Percentiles rank a stretch among this genome's conserved stretches.
phyloP scores from a whole-genome alignment of 2,888 invertebrate genomes.

The Luffia ferchaultella region DNA sequence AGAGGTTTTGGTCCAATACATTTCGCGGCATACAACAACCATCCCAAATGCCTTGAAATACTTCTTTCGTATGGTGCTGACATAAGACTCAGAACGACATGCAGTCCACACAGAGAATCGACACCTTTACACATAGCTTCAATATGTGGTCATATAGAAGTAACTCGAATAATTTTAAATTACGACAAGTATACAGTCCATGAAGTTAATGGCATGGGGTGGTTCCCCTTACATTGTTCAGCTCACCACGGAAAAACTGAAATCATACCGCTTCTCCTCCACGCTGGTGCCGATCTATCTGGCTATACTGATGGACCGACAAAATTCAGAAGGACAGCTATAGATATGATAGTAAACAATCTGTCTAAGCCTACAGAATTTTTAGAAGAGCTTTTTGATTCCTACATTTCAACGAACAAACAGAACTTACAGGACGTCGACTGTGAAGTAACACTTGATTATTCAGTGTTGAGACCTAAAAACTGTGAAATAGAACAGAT shows the following conservation, averaged over 20 bases:
- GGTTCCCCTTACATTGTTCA: slow-evolving; percentile 51
- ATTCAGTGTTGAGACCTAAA: slow-evolving; percentile 50
- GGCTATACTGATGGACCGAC: slow-evolving; percentile 43
- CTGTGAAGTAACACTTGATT: slow-evolving; percentile 58
- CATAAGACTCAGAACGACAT: slow-evolving; percentile 44
- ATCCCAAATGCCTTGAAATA: slow-evolving; percentile 44
- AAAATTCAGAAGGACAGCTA: slow-evolving; percentile 46
- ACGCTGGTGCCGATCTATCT: slow-evolving; percentile 54
- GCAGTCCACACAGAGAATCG: slow-evolving; percentile 40
- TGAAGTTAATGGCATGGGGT: slow-evolving; percentile 42
- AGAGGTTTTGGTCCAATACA: slow-evolving; percentile 59
- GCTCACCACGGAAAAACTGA: slow-evolving; percentile 68
- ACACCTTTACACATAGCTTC: slow-evolving; percentile 58
- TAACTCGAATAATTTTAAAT: slow-evolving; percentile 38
- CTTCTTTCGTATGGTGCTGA: slow-evolving; percentile 52
- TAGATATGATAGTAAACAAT: slow-evolving; percentile 59
- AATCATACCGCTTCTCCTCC: slow-evolving; percentile 47
- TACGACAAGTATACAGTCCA: slow-evolving; percentile 46
- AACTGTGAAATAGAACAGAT: slow-evolving; percentile 56
- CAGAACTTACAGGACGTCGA: slow-evolving; percentile 39
- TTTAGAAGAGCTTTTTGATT: slow-evolving; percentile 59
- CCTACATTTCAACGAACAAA: slow-evolving; percentile 51
- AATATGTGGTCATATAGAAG: slow-evolving; percentile 37
- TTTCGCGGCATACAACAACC: slow-evolving; percentile 63
- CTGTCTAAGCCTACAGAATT: slow-evolving; percentile 60